These are phyloP conservation scores for Achatina immaculata DNA, from an alignment of 1,140 invertebrate genomes.

Conservation along the genomic window DNA sequence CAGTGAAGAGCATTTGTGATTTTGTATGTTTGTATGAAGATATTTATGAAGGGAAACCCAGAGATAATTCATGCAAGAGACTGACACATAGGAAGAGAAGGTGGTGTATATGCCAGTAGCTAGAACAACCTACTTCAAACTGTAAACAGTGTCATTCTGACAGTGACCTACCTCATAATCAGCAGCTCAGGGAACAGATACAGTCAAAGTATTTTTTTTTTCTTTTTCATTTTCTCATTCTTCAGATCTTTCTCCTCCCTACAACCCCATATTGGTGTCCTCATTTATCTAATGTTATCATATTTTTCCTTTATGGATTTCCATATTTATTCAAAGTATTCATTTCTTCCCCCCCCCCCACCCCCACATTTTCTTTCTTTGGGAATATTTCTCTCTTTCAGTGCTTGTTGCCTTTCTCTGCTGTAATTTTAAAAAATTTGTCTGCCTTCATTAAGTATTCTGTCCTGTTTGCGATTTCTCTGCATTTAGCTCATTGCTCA, in stretches of 20 bases:
- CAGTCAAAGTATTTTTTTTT: neutral
- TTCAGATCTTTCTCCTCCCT: neutral
- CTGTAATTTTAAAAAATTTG: too few species aligned
- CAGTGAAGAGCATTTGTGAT: too few species aligned
- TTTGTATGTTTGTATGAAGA: too few species aligned
- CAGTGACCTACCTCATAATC: slow-evolving; percentile 19
- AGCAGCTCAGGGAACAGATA: slow-evolving; percentile 29
- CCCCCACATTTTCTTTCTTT: too few species aligned
- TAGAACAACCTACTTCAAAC: neutral
- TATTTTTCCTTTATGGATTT: neutral
- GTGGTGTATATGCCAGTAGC: neutral
- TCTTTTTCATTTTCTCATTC: neutral
- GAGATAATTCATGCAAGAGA: neutral
- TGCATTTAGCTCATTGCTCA: too few species aligned
- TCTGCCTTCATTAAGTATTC: too few species aligned
- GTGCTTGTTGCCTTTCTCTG: too few species aligned
- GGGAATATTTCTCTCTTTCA: too few species aligned
- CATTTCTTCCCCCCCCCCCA: too few species aligned
- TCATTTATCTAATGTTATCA: neutral
- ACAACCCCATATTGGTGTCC: neutral
- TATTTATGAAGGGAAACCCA: too few species aligned
- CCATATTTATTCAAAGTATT: too few species aligned
- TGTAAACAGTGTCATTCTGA: neutral
- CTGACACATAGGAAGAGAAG: neutral
- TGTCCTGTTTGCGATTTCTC: too few species aligned